Conservation (phyloP, 2,888 invertebrate species). For the Eumacrocentrus americanus region DNA sequence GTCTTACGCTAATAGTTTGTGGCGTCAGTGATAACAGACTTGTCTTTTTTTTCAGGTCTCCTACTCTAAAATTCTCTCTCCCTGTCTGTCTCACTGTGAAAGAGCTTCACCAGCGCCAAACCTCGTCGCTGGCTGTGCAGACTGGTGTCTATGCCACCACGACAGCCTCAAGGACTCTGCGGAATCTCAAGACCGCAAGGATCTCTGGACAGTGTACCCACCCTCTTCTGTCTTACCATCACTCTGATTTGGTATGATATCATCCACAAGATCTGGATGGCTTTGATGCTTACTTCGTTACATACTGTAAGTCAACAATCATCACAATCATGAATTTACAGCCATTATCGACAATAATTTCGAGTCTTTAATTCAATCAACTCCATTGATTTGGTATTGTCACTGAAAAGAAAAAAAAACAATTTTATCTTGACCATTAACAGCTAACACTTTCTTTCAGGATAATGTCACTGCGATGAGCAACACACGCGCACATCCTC, state of each 20-base stretch:
- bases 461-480: neutral
- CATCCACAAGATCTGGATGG: neutral
- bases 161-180: constrained; percentile 4
- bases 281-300: neutral
- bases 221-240: no score
- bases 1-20: constrained; percentile 58
- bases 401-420: no score
- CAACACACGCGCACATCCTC: neutral
- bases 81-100: no score
- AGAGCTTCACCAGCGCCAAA: no score
- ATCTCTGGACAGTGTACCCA: neutral
- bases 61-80: neutral
- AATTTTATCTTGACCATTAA: no score
- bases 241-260: no score
- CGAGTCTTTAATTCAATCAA: no score
- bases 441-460: neutral
- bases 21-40: constrained; percentile 54
- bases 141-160: no score
- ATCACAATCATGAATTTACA: neutral
- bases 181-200: constrained; percentile 6
- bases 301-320: neutral
- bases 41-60: constrained; percentile 40
- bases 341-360: no score
- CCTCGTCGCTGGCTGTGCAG: neutral
- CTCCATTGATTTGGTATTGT: no score